A percentile compares a stretch with the other conserved stretches of the same genome.
phyloP scores from a whole-genome alignment of 2,888 invertebrate species.

The Notocelia uddmanniana region DNA sequence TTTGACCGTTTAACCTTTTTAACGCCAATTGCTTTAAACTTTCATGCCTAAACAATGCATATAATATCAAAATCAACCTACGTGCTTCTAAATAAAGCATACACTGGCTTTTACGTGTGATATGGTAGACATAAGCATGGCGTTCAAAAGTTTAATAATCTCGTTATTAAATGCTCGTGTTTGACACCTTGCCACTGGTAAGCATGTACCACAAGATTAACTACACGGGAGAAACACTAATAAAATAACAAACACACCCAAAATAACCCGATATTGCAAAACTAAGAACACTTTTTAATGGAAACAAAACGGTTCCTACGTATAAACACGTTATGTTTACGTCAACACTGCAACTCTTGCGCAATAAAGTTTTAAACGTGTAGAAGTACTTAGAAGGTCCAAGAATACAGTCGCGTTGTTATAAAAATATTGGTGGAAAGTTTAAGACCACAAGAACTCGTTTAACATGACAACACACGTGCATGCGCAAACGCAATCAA shows the following conservation, averaged over 20 bases:
- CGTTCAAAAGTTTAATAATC: neutral
- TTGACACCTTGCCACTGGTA: neutral
- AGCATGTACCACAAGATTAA: neutral
- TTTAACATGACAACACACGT: conserved; percentile 24
- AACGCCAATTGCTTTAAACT: neutral
- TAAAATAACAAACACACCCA: neutral
- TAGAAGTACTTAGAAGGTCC: neutral
- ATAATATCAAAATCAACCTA: neutral
- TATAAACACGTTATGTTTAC: conserved; percentile 17
- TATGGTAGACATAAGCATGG: neutral
- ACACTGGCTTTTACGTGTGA: neutral
- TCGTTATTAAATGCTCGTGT: neutral
- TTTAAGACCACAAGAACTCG: neutral
- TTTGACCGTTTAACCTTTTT: neutral
- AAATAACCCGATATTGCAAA: conserved; percentile 4
- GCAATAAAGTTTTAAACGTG: neutral
- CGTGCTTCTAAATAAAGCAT: neutral
- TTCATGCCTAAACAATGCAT: neutral
- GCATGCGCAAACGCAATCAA: conserved; percentile 17
- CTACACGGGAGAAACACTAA: neutral
- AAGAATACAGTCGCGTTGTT: neutral
- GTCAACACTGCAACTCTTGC: conserved; percentile 10
- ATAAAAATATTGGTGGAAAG: neutral
- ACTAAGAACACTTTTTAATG: neutral
- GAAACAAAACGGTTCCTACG: conserved; percentile 1